Evolutionary conservation across 2,888 invertebrate species (phyloP), one percentile per base, ranked within the genome.

Genomic region (Cetonia aurata): DNA sequence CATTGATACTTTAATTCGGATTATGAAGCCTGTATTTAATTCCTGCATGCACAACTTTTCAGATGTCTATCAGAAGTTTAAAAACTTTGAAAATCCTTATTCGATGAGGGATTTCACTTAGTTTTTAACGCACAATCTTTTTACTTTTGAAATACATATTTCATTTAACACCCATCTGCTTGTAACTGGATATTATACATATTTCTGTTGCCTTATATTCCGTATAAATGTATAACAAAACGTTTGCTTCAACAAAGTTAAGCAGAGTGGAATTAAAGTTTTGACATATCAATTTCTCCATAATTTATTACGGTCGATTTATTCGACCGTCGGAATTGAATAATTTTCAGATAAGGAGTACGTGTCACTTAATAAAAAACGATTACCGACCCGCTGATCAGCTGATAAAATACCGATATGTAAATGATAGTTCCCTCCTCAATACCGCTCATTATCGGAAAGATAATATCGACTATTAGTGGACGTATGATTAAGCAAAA

Each of bases 381-480:
- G 72, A 75, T 75, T 72, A 74, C 70, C 62, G 50, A 65, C 52
- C 65, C 69, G 59, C 70, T 71, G 72, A 65, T 41, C 50, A 68
- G 46, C 53, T 70, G 72, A 74, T 73, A 74, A 71, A 65, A 48
- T 60, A 71, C 52, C 25, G 67, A 73, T 74, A 73, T 73, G 74
- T 74, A 73, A 73, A 72, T 71, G 75, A 75, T 75, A 67, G 71
- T 71, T 37, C 52, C 37, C 71, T 66, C 60, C 71, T 74, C 72
- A 74, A 75, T 75, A 74, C 70, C 62, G 57, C 72, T 71, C 72
- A 74, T 75, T 75, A 75, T 75, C 71, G 62, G 62, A 69, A 50
- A 73, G 74, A 73, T 75, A 74, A 73, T 69, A 72, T 74, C 72
- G 41, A 55, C 37, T 69, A 71, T 71, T 71, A 71, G 67, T 70